Base-by-base conservation (phyloP, 2,113 vertebrate genomes). In the Perognathus longimembris region DNA sequence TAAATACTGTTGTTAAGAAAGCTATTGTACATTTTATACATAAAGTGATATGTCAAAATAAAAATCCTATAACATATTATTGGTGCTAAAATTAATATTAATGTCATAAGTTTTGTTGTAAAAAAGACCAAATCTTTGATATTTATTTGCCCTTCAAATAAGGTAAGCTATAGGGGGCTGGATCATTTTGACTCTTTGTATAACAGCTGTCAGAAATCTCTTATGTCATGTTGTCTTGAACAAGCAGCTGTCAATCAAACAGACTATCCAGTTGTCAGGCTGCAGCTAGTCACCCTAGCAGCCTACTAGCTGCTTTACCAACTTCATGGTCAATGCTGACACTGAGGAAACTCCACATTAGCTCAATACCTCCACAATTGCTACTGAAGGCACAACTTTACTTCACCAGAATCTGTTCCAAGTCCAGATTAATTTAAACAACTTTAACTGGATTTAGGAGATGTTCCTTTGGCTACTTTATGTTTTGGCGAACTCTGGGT, bases 381-480 rank as follows among this genome's bases (percentile, higher is more conserved):
- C 9, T 38, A 21, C 21, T 40, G 20, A 40, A 38, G 34, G 34
- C n/a, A 28, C 34, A 17, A 57, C 45, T 82, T 32, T 67, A 28
- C 12, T 59, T 2, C 22, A 20, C 7, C 14, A 57, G n/a, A 8
- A 2, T 9, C 57, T 57, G 54, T 2, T 54, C 28, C 9, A 54
- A 0, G 45, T 50, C n/a, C 4, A 40, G 57, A 32, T 10, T 38
- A 2, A 3, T 38, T 34, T 14, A 59, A 4, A 4, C 26, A 32
- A 40, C 1, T 14, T 14, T 14, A 6, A 32, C 67, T 36, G 26
- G 32, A 0, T 6, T 3, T 0, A 2, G 28, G n/a, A 34, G 1
- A 26, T 15, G 50, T 24, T 4, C 20, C 32, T 6, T 15, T 26
- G 24, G 6, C 14, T 22, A 24, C 3, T 14, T n/a, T 10, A 82